phyloP scores from a whole-genome alignment of 2,113 vertebrate genomes.

The Crocuta crocuta region DNA sequence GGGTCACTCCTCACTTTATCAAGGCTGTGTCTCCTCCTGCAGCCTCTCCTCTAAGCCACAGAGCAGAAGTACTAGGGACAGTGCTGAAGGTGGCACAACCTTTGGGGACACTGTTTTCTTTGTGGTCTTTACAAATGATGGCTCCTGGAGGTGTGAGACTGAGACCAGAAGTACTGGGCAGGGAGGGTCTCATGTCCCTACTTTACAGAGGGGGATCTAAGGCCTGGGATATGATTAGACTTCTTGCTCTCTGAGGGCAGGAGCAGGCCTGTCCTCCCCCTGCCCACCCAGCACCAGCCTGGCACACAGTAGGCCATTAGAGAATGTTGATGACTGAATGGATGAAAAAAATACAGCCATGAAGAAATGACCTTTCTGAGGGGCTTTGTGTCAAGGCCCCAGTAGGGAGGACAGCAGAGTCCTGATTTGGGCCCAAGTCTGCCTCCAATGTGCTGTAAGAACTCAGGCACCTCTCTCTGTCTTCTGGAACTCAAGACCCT shows the following conservation, averaged over 20 bases:
- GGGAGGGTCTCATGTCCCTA: background rate
- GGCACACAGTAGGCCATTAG: background rate
- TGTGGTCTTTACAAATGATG: background rate
- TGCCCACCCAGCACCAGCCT: background rate
- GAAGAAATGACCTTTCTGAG: background rate
- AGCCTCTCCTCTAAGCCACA: background rate
- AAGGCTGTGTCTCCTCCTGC: background rate
- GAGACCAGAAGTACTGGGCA: background rate
- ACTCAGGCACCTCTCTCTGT: background rate
- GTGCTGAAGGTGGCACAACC: background rate
- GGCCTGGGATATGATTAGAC: background rate
- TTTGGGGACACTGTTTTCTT: background rate
- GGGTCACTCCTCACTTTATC: background rate
- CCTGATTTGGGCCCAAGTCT: background rate
- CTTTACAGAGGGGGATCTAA: background rate
- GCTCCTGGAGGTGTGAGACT: background rate
- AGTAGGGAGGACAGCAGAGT: background rate
- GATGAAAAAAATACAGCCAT: background rate
- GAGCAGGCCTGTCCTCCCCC: background rate
- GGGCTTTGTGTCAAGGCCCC: background rate
- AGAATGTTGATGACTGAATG: background rate
- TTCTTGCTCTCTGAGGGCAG: background rate
- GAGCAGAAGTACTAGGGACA: background rate
- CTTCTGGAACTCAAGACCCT: background rate
- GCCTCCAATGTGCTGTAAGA: background rate